Evolutionary conservation across 2,113 vertebrate species (phyloP).

Genomic region (Caretta caretta): DNA sequence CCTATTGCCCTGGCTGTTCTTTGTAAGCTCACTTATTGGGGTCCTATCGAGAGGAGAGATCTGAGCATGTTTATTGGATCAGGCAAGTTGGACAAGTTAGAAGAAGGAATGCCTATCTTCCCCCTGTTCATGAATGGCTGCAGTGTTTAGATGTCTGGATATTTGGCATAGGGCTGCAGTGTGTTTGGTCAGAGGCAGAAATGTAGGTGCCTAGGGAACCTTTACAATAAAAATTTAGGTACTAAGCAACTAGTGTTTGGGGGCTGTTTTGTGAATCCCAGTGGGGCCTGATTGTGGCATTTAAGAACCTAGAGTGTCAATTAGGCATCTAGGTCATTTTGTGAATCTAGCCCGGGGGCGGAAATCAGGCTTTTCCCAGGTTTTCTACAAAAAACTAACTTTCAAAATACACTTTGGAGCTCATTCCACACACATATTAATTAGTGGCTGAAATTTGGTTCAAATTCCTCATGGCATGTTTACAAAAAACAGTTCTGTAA

Average conservation of each 20-base stretch:
- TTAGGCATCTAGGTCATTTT: background rate
- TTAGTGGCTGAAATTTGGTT: background rate
- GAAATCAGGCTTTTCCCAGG: background rate
- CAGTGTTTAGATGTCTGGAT: background rate
- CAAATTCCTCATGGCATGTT: background rate
- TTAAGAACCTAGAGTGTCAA: background rate
- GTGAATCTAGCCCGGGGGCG: background rate
- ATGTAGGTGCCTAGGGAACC: background rate
- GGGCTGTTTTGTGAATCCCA: background rate
- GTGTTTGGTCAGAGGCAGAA: background rate
- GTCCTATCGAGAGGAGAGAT: background rate
- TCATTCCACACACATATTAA: background rate
- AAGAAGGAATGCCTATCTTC: background rate
- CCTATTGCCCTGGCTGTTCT: background rate
- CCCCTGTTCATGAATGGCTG: background rate
- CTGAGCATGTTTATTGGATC: background rate
- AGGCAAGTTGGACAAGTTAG: background rate
- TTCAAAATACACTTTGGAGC: too few species aligned
- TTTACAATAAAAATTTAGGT: background rate
- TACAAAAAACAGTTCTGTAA: background rate
- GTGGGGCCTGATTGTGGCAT: background rate
- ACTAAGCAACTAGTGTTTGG: background rate
- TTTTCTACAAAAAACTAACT: background rate
- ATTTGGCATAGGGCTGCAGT: background rate
- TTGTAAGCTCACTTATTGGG: background rate